Base-by-base conservation (phyloP, 2,888 invertebrate genomes). In the Archaeoteleia sp. region DNA sequence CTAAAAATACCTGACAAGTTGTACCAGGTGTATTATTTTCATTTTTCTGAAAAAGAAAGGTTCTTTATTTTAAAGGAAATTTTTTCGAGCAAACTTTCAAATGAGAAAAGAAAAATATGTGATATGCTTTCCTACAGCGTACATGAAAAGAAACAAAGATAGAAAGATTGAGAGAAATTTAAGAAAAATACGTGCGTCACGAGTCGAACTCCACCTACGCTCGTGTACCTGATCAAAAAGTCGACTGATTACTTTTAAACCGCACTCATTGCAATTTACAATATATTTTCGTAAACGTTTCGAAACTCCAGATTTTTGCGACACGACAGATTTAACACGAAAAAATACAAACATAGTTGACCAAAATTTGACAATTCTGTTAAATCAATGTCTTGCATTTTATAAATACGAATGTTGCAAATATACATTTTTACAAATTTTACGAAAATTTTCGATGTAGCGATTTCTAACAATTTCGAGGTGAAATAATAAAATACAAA, bases 281-380 rank as follows among this genome's bases (percentile, higher is more conserved):
- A 51, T 57, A 57, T 65, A 65, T 65, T 65, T 65, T 65, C 57
- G 32, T 65, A 57, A 53, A 25, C 20, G 4, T 49, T 55, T 57
- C 51, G 14, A 39, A 43, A 61, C 10, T 63, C 25, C 20, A 55
- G 17, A 57, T 15, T 37, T 65, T 10, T 30, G 30, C 45, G 39
- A 45, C 10, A 20, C 17, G 9, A 43, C 32, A 23, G 35, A 43
- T 6, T 14, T 7, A 15, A 13, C 40, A 8, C n/a, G 27, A 35
- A 37, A 14, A 9, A 27, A 40, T 23, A 53, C 37, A 43, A 13
- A 14, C 8, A 14, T 34, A 12, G 43, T 49, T 14, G 29, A 29
- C 29, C 2, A 3, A 29, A 29, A 39, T 3, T 30, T 23, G 27
- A 35, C 29, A 58, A 39, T 20, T 20, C 48, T 27, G 32, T 46